Evolutionary conservation across 2,113 vertebrate genomes (phyloP), one percentile per base, ranked within the genome.

Genomic region (Eretmochelys imbricata): DNA sequence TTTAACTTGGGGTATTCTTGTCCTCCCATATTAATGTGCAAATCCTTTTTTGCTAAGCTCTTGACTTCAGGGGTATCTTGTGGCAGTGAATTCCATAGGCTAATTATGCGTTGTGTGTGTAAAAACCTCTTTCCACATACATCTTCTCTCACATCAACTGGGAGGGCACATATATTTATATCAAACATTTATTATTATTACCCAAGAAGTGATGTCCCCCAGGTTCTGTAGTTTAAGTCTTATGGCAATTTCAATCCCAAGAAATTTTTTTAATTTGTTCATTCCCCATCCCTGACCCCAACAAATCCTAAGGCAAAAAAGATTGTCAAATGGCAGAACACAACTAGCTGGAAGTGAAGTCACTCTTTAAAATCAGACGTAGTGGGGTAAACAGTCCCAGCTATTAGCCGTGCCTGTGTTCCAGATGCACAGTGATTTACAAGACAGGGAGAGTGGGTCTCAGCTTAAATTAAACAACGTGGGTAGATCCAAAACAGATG

Each of bases 401-500:
- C 48, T 8, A 89, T 82, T 2, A 88, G 88, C 85, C 5, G 35
- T 4, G 83, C 35, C 91, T 27, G 50, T 0, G 2, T 80, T 95
- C 92, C 98, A 98, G 97, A 97, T 96, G 97, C 5, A 35, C 79
- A 2, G 42, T 97, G 97, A 98, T 97, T 98, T 96, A 98, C 24
- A 90, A 80, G 82, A 95, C 55, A 69, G 96, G 96, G 86, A 95
- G 85, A 95, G 95, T 12, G 22, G 88, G 53, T 46, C 84, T 85
- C 89, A n/a, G 76, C 93, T 84, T 90, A 1, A 2, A 96, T 93
- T 84, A 82, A 95, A 93, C 93, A 83, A 93, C 4, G 59, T 7
- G 42, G 80, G 93, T 78, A 95, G 98, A 98, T 98, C 95, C 48
- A n/a, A 90, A 98, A 93, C 98, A 99, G 98, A 98, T 99, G 98